A percentile compares a stretch with the other conserved stretches of the same genome.
Evolutionary conservation across 2,888 invertebrate genomes (phyloP).

Genomic region (Anoplius nigerrimus): DNA sequence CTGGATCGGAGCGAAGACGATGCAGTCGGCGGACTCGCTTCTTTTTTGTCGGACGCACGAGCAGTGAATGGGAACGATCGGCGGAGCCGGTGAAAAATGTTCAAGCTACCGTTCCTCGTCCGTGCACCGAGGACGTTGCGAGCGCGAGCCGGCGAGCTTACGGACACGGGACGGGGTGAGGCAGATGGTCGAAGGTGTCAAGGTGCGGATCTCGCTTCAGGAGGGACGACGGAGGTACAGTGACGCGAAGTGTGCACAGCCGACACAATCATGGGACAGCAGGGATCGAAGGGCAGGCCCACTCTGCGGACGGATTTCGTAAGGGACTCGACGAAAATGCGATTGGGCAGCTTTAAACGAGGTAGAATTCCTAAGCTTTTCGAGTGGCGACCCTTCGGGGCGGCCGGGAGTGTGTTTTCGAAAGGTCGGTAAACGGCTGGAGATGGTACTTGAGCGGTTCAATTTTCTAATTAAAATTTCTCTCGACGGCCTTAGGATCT

Average conservation of each 20-base stretch:
- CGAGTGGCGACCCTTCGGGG: too few relatives aligned
- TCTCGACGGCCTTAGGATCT: too few relatives aligned
- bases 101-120: neutral
- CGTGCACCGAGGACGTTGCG: neutral
- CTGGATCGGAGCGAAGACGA: too few relatives aligned
- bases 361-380: slow-evolving; percentile 46
- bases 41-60: too few relatives aligned
- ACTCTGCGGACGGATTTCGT: slow-evolving; percentile 68
- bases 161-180: neutral
- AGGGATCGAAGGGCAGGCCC: slow-evolving; percentile 69
- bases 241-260: neutral
- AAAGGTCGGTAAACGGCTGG: too few relatives aligned
- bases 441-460: too few relatives aligned
- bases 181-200: slow-evolving; percentile 6
- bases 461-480: too few relatives aligned
- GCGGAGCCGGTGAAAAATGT: neutral
- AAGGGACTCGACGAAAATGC: slow-evolving; percentile 69
- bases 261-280: slow-evolving; percentile 67
- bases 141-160: neutral
- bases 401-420: too few relatives aligned
- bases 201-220: neutral
- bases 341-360: slow-evolving; percentile 72
- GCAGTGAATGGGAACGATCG: slow-evolving; percentile 1
- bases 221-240: neutral
- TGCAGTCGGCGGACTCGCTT: too few relatives aligned